Percentiles rank a stretch among this genome's conserved stretches.
Conservation (phyloP, 2,797 vertebrate species). For the Epinephelus awoara region DNA sequence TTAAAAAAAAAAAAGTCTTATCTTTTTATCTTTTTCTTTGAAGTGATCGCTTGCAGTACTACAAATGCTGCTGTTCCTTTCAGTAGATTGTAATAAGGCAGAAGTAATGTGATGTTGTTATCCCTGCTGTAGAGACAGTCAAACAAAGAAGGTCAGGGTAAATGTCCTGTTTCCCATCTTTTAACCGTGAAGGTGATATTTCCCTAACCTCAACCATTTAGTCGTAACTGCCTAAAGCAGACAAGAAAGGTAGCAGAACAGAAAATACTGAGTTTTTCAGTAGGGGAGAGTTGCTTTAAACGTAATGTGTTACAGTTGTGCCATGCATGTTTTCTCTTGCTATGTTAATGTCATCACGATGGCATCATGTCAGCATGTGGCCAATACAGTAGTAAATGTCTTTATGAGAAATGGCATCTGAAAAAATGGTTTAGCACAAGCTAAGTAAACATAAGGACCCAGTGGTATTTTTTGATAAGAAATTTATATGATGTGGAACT, state of each 20-base stretch:
- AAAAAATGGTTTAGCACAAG: no score
- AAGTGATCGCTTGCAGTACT: not conserved
- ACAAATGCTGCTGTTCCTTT: not conserved
- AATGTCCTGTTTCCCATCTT: not conserved
- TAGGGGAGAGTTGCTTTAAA: no score
- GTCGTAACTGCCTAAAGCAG: not conserved
- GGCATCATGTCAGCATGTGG: no score
- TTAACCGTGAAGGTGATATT: not conserved
- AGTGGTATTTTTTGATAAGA: no score
- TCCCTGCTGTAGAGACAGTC: not conserved
- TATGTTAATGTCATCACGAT: no score
- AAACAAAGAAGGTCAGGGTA: not conserved
- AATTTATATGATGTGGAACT: no score
- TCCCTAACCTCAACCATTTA: not conserved
- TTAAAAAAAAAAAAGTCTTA: no score
- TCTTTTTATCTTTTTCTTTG: not conserved
- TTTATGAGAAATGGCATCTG: no score
- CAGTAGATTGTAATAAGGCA: not conserved
- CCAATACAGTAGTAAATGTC: no score
- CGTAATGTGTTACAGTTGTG: no score
- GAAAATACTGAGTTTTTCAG: not conserved
- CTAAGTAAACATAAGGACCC: no score
- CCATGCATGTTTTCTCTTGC: no score
- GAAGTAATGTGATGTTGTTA: not conserved
- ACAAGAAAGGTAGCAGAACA: not conserved